phyloP scores from a whole-genome alignment of 1,140 invertebrate genomes.

The Bombus sylvicola region DNA sequence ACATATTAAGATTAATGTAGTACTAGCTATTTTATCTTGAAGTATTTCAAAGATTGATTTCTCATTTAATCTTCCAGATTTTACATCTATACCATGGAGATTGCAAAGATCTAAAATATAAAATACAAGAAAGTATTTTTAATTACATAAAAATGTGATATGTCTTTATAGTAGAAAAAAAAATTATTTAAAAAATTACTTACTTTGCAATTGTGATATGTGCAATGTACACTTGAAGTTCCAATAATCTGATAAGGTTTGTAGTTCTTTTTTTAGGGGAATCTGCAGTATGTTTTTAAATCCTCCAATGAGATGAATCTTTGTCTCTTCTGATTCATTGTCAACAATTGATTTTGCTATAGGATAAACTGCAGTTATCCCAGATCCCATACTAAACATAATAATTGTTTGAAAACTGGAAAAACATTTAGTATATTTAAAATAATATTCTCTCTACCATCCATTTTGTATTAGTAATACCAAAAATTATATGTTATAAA shows the following conservation, averaged over 20 bases:
- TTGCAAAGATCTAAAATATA: constrained; percentile 45
- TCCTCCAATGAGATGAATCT: constrained; percentile 81
- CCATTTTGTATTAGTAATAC: constrained; percentile 11
- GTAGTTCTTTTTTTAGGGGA: constrained; percentile 82
- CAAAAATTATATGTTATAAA: constrained; percentile 77
- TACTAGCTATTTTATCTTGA: constrained; percentile 46
- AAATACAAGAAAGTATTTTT: constrained; percentile 1
- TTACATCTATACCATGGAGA: constrained; percentile 71
- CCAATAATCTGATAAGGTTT: constrained; percentile 83
- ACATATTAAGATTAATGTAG: constrained; percentile 77
- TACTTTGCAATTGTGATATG: constrained; percentile 78
- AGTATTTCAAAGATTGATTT: constrained; percentile 60
- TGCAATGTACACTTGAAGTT: constrained; percentile 84
- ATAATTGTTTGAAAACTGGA: constrained; percentile 78
- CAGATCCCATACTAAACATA: constrained; percentile 85
- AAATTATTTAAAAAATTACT: not conserved
- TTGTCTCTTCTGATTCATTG: constrained; percentile 84
- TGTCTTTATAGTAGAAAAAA: not conserved
- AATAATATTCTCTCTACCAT: not conserved
- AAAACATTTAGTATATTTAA: not conserved
- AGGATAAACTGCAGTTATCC: constrained; percentile 85
- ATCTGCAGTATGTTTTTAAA: constrained; percentile 81
- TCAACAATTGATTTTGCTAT: constrained; percentile 82
- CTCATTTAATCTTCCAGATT: constrained; percentile 64
- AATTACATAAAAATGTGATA: not conserved